Conservation (phyloP, 2,797 vertebrate species). For the Cephalopachus bancanus region DNA sequence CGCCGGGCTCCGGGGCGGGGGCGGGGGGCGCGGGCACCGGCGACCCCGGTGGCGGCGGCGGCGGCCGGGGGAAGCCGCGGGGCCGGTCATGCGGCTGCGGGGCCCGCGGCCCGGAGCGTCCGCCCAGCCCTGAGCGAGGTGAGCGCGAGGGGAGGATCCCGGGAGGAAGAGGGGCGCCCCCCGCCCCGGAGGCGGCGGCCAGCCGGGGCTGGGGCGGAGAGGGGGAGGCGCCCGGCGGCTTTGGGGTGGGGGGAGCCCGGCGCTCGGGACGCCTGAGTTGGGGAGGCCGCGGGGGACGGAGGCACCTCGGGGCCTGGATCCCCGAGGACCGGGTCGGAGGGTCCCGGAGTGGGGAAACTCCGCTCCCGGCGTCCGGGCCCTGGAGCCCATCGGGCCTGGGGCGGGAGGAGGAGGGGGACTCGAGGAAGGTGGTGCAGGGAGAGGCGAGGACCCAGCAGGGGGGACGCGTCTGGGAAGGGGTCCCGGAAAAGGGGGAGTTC, state of each 20-base stretch:
- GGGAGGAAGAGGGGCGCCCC: background rate
- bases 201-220: background rate
- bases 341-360: background rate
- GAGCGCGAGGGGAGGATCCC: slow-evolving; percentile 71
- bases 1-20: slow-evolving; percentile 80
- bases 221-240: background rate
- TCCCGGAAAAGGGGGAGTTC: slow-evolving; percentile 18
- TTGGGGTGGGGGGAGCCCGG: background rate
- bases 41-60: slow-evolving; percentile 80
- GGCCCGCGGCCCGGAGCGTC: slow-evolving; percentile 83
- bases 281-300: background rate
- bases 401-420: background rate
- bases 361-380: background rate
- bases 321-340: background rate
- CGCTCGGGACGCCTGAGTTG: background rate
- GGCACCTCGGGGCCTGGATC: slow-evolving; percentile 57
- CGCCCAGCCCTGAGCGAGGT: slow-evolving; percentile 85
- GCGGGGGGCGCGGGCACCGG: slow-evolving; percentile 82
- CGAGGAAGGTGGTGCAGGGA: background rate
- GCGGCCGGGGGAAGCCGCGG: slow-evolving; percentile 81
- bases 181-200: background rate
- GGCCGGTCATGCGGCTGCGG: slow-evolving; percentile 85
- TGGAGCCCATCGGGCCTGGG: background rate
- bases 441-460: background rate
- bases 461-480: slow-evolving; percentile 15